Percentiles rank a stretch among this genome's conserved stretches.
Evolutionary conservation across 2,113 vertebrate species (phyloP).

Genomic region (Fulica atra): DNA sequence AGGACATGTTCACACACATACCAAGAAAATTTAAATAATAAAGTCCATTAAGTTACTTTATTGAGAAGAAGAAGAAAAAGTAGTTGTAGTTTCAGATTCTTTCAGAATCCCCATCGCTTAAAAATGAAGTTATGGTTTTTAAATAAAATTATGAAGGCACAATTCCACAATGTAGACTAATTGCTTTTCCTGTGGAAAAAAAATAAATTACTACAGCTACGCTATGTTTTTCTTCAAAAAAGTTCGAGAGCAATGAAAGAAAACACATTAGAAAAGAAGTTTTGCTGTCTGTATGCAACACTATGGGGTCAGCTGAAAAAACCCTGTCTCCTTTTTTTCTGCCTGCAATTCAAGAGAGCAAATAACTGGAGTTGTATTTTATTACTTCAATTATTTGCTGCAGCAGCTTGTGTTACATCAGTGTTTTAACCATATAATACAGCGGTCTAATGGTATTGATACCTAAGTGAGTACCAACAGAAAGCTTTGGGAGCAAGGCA

Average conservation of each 20-base stretch:
- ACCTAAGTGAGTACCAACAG: constrained; percentile 32
- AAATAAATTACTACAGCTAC: neutral
- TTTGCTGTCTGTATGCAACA: neutral
- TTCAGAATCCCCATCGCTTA: neutral
- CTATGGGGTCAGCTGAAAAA: constrained; percentile 12
- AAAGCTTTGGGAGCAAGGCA: constrained; percentile 10
- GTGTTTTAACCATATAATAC: constrained; percentile 45
- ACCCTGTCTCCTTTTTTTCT: neutral
- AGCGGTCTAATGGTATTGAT: constrained; percentile 46
- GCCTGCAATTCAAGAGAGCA: constrained; percentile 15
- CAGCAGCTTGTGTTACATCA: constrained; percentile 53
- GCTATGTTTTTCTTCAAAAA: neutral
- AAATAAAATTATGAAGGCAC: neutral
- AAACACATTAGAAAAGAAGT: neutral
- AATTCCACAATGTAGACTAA: neutral
- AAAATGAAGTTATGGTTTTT: neutral
- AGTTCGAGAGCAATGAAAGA: neutral
- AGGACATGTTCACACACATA: constrained; percentile 43
- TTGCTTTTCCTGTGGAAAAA: neutral
- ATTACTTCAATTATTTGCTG: constrained; percentile 65
- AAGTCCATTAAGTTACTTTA: neutral
- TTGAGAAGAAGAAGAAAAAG: neutral
- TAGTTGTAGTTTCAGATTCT: neutral
- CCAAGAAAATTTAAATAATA: neutral
- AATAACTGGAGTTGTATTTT: constrained; percentile 61